Percentiles rank a stretch among this genome's conserved stretches.
Evolutionary conservation across 1,140 invertebrate species (phyloP).

Genomic region (Phymastichus coffea): DNA sequence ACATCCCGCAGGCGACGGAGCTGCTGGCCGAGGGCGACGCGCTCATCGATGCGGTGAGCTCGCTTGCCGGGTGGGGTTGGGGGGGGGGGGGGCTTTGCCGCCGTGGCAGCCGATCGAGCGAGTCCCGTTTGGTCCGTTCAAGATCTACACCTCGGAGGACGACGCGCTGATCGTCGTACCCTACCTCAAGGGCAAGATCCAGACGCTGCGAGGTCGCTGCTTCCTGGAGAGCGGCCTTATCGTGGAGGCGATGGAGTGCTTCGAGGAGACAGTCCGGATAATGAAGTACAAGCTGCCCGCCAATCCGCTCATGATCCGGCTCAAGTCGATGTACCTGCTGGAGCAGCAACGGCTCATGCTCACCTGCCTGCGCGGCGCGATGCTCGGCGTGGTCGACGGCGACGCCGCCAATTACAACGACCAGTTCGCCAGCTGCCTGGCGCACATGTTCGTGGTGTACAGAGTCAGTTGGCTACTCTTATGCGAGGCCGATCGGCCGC

Average conservation of each 20-base stretch:
- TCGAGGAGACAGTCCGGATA: conserved; percentile 41
- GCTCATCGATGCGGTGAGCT: conserved; percentile 38
- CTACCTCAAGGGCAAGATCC: conserved; percentile 52
- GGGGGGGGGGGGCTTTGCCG: no score
- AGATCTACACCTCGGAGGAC: conserved; percentile 39
- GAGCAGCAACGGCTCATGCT: conserved; percentile 36
- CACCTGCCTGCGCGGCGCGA: conserved; percentile 26
- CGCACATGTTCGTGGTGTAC: conserved; percentile 52
- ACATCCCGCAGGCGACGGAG: conserved; percentile 57
- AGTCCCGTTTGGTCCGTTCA: no score
- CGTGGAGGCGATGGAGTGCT: conserved; percentile 41
- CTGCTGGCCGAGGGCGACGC: conserved; percentile 52
- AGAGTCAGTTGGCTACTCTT: conserved; percentile 37
- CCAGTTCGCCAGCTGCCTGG: conserved; percentile 54
- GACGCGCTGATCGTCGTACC: conserved; percentile 46
- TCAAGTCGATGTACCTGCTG: conserved; percentile 41
- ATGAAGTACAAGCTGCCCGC: conserved; percentile 50
- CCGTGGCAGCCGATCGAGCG: no score
- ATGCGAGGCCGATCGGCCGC: no score
- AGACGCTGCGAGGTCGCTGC: conserved; percentile 51
- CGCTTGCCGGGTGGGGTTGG: no score
- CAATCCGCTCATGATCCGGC: conserved; percentile 39
- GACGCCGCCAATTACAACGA: conserved; percentile 47
- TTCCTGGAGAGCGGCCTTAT: conserved; percentile 47
- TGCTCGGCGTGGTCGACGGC: conserved; percentile 2